phyloP scores from a whole-genome alignment of 2,888 invertebrate genomes.

The Cecidostiba fungosa region DNA sequence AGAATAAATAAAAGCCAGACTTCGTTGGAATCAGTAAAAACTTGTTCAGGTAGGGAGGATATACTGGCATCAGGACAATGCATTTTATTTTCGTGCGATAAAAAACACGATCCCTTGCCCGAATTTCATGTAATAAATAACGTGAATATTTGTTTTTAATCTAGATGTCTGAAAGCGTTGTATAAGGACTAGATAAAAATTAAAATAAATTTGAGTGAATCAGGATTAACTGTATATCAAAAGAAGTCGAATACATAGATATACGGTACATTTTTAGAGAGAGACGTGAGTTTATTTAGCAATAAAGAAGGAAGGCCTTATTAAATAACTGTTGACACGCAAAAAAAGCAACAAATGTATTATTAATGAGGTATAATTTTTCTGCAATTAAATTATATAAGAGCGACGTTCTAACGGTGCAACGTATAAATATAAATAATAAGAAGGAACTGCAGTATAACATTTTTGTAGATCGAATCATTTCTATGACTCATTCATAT shows the following conservation, averaged over 20 bases:
- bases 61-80: slow-evolving; percentile 13
- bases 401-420: slow-evolving; percentile 1
- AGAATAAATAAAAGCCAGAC: slow-evolving; percentile 13
- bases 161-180: not conserved
- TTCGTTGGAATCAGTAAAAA: slow-evolving; percentile 2
- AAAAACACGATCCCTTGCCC: not conserved
- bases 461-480: not conserved
- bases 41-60: not conserved
- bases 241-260: too few species aligned
- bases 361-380: not conserved
- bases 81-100: not conserved
- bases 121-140: slow-evolving; percentile 16
- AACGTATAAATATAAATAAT: not conserved
- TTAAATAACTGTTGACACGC: too few species aligned
- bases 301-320: too few species aligned
- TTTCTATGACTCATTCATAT: not conserved
- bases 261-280: too few species aligned
- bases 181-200: too few species aligned
- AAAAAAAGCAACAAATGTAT: too few species aligned
- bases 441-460: not conserved
- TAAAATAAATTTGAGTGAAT: too few species aligned
- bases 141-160: not conserved
- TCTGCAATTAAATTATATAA: not conserved
- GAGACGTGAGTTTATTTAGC: too few species aligned
- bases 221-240: too few species aligned